Evolutionary conservation across 2,113 vertebrate species (phyloP).

Genomic region (Balaenoptera acutorostrata): DNA sequence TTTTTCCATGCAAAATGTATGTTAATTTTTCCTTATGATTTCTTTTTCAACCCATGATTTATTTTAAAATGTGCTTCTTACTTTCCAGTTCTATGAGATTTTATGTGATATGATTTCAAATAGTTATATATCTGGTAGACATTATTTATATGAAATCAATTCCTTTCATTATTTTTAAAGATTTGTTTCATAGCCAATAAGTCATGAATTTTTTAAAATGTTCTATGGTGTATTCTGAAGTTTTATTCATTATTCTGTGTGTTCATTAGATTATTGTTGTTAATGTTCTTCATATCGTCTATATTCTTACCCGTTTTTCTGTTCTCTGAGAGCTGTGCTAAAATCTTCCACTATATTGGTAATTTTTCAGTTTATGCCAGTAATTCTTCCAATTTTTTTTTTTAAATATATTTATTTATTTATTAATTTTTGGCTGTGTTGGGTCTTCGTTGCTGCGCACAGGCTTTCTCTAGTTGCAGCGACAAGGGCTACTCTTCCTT

Average conservation of each 20-base stretch:
- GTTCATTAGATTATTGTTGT: accelerated
- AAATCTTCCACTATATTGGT: neutral
- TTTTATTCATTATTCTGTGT: accelerated
- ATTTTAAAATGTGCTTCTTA: neutral
- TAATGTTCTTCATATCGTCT: accelerated
- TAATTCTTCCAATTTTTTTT: neutral
- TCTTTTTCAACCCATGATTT: neutral
- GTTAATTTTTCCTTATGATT: neutral
- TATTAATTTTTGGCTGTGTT: too few species aligned
- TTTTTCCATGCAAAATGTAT: neutral
- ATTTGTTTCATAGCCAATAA: neutral
- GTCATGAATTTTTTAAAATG: neutral
- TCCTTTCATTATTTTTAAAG: neutral
- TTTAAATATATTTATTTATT: too few species aligned
- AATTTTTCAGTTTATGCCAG: too few species aligned
- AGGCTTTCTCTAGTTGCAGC: too few species aligned
- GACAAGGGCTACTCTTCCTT: too few species aligned
- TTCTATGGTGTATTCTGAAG: neutral
- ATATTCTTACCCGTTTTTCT: neutral
- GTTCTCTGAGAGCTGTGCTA: neutral
- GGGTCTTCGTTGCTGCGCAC: accelerated
- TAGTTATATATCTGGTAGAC: neutral
- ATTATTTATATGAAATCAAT: neutral
- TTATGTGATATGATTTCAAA: neutral
- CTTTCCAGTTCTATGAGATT: neutral